Evolutionary conservation across 2,797 vertebrate genomes (phyloP).

Genomic region (Melanotaenia boesemani): DNA sequence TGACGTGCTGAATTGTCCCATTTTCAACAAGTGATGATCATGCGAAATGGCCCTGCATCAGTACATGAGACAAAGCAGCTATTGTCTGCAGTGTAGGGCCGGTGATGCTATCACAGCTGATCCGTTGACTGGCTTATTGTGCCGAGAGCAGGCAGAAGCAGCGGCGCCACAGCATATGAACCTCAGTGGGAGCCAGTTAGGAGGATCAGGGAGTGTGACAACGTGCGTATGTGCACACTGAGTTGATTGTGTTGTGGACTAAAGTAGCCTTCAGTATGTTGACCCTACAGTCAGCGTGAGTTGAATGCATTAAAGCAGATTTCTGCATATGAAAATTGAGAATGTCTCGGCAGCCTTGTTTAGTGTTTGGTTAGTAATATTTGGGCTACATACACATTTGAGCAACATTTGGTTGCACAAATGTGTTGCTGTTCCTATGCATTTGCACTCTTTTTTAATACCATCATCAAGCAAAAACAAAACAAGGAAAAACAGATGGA

Average conservation of each 20-base stretch:
- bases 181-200: constrained; percentile 25
- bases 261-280: not conserved
- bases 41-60: constrained; percentile 26
- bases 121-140: constrained; percentile 58
- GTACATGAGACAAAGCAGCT: constrained; percentile 15
- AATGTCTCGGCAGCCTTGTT: not conserved
- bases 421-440: not conserved
- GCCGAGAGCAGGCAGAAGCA: constrained; percentile 39
- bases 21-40: constrained; percentile 42
- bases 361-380: not conserved
- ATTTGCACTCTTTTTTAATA: not conserved
- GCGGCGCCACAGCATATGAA: constrained; percentile 28
- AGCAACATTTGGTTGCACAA: not conserved
- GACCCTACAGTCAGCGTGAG: constrained; percentile 11
- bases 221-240: constrained; percentile 21
- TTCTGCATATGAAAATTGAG: not conserved
- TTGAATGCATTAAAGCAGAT: not conserved
- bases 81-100: constrained; percentile 53
- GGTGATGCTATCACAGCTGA: constrained; percentile 57
- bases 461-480: not conserved
- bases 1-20: constrained; percentile 20
- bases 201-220: constrained; percentile 11
- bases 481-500: not conserved
- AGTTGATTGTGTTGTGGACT: not conserved
- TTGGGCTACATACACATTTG: not conserved